phyloP scores from a whole-genome alignment of 2,888 invertebrate species.

The Priocnemis perturbator region DNA sequence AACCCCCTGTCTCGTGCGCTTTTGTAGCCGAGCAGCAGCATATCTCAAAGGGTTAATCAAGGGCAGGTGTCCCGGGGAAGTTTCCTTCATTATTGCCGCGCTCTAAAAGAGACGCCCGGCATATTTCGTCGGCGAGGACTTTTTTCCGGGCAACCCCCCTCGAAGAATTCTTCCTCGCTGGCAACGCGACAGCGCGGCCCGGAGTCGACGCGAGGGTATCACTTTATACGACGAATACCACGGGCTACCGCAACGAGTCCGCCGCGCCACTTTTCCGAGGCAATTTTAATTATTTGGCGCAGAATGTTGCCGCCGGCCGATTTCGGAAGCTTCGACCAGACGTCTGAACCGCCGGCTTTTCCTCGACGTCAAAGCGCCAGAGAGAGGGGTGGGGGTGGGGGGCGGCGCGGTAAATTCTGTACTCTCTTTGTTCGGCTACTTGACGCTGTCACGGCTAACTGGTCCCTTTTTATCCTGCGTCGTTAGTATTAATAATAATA shows the following conservation, averaged over 20 bases:
- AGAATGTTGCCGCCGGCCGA: slow-evolving; percentile 20
- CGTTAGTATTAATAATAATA: too few relatives aligned
- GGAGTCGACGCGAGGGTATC: too few relatives aligned
- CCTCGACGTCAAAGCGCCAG: too few relatives aligned
- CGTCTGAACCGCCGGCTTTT: too few relatives aligned
- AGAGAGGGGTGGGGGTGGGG: too few relatives aligned
- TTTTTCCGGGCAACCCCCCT: not conserved
- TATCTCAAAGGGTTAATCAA: slow-evolving; percentile 22
- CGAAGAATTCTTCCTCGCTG: not conserved
- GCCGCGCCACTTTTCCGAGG: slow-evolving; percentile 24
- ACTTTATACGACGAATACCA: not conserved
- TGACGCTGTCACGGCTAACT: too few relatives aligned
- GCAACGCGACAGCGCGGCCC: not conserved
- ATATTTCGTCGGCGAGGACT: slow-evolving; percentile 3
- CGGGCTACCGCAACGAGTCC: not conserved
- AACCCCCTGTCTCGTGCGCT: not conserved
- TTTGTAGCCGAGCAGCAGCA: slow-evolving; percentile 5
- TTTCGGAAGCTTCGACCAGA: too few relatives aligned
- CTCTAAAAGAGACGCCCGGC: not conserved
- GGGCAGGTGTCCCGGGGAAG: slow-evolving; percentile 17
- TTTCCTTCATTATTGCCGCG: slow-evolving; percentile 10
- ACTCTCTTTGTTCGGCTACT: too few relatives aligned
- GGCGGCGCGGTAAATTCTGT: too few relatives aligned
- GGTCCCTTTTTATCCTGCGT: too few relatives aligned
- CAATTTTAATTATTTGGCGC: slow-evolving; percentile 42